These are phyloP conservation scores for Muntiacus muntjak DNA, from an alignment of 2,113 vertebrate genomes.

Conservation along the genomic window DNA sequence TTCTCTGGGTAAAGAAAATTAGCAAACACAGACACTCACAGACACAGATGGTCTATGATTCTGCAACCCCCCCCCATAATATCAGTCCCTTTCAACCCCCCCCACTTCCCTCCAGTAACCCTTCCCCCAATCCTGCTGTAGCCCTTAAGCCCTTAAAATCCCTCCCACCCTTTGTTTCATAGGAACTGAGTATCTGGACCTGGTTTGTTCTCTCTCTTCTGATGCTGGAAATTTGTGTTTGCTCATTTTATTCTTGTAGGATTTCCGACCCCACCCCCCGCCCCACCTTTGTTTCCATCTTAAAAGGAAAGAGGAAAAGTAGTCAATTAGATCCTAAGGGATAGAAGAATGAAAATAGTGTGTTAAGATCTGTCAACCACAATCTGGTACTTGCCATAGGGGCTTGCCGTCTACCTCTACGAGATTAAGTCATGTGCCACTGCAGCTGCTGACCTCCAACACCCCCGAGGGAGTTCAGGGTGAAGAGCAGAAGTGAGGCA, in stretches of 20 bases:
- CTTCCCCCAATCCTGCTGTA: not conserved
- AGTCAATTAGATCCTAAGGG: not conserved
- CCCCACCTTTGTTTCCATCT: not conserved
- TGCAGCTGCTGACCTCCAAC: not conserved
- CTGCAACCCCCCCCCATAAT: not conserved
- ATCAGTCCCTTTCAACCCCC: too few species aligned
- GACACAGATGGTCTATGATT: not conserved
- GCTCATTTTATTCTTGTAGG: not conserved
- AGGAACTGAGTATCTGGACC: not conserved
- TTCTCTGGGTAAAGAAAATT: not conserved
- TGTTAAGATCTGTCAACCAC: not conserved
- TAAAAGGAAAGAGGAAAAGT: not conserved
- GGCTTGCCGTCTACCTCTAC: not conserved
- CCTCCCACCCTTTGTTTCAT: not conserved
- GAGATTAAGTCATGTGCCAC: not conserved
- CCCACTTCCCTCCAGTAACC: not conserved
- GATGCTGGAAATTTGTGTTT: not conserved
- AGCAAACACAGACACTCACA: not conserved
- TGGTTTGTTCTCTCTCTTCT: not conserved
- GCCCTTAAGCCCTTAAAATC: not conserved
- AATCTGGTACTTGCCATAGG: not conserved
- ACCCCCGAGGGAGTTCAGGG: not conserved
- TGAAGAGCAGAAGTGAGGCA: not conserved
- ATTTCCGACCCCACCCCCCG: rapidly evolving
- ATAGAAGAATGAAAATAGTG: not conserved